phyloP scores from a whole-genome alignment of 2,797 vertebrate genomes.

The Stomatorhinus walkeri region DNA sequence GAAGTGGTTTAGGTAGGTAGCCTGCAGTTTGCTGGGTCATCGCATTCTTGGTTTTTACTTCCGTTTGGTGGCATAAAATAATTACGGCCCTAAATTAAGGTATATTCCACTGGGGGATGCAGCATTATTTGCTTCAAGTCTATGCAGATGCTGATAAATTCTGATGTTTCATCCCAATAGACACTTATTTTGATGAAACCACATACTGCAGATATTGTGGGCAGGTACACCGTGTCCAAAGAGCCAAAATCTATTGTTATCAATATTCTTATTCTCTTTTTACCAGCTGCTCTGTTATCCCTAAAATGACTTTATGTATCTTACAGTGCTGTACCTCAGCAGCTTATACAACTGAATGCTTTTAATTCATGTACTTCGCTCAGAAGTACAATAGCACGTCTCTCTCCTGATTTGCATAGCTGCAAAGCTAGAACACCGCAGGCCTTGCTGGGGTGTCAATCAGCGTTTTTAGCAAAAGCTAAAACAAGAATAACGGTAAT shows the following conservation, averaged over 20 bases:
- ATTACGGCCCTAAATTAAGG: conserved; percentile 1
- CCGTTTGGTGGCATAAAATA: neutral
- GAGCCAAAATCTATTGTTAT: neutral
- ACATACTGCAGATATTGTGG: neutral
- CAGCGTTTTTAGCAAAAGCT: neutral
- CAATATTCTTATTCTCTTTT: neutral
- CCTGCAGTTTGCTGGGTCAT: neutral
- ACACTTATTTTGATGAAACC: neutral
- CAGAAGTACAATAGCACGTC: neutral
- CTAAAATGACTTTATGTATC: neutral
- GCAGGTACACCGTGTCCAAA: neutral
- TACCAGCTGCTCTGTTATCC: neutral
- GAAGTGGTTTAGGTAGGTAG: neutral
- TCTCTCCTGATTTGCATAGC: neutral
- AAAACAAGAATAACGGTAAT: neutral
- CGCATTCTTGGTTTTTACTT: neutral
- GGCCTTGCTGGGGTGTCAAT: neutral
- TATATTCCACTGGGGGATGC: neutral
- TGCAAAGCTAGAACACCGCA: neutral
- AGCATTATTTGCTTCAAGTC: neutral
- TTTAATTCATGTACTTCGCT: neutral
- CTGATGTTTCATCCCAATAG: neutral
- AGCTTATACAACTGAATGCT: neutral
- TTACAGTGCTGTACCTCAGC: neutral
- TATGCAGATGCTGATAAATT: neutral